These are phyloP conservation scores for Argyresthia albistria DNA, from an alignment of 2,888 invertebrate genomes.

Conservation along the genomic window DNA sequence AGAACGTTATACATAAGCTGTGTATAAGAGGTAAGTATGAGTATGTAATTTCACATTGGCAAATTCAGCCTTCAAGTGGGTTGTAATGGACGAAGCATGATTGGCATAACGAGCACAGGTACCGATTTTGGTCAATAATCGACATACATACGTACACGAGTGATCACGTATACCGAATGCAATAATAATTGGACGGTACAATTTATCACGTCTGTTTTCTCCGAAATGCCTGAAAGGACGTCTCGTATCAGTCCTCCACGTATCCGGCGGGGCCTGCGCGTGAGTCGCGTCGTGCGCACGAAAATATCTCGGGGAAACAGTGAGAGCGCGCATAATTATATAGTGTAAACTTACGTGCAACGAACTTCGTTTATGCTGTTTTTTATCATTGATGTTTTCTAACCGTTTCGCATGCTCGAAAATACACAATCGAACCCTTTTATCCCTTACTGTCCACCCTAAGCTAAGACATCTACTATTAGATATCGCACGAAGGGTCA, in stretches of 20 bases:
- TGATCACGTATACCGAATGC: slow-evolving; percentile 64
- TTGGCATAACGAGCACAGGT: slow-evolving; percentile 62
- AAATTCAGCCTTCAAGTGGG: slow-evolving; percentile 2
- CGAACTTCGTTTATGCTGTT: slow-evolving; percentile 34
- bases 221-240: slow-evolving; percentile 59
- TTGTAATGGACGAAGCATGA: slow-evolving; percentile 26
- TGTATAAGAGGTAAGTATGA: too few relatives aligned
- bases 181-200: slow-evolving; percentile 68
- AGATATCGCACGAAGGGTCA: slow-evolving; percentile 29
- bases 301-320: slow-evolving; percentile 61
- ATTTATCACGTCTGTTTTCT: slow-evolving; percentile 68
- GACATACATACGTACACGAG: slow-evolving; percentile 54
- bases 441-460: not conserved
- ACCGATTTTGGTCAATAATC: slow-evolving; percentile 67
- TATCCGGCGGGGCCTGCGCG: not conserved
- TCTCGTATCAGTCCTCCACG: slow-evolving; percentile 60
- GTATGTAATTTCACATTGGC: slow-evolving; percentile 2
- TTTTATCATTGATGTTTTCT: slow-evolving; percentile 46
- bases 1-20: not conserved
- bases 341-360: slow-evolving; percentile 62
- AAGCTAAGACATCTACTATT: slow-evolving; percentile 1
- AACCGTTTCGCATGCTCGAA: slow-evolving; percentile 49
- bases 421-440: slow-evolving; percentile 32
- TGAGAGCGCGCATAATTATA: slow-evolving; percentile 63
- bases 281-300: slow-evolving; percentile 49